phyloP scores from a whole-genome alignment of 2,113 vertebrate species.

The Puffinus mauretanicus region DNA sequence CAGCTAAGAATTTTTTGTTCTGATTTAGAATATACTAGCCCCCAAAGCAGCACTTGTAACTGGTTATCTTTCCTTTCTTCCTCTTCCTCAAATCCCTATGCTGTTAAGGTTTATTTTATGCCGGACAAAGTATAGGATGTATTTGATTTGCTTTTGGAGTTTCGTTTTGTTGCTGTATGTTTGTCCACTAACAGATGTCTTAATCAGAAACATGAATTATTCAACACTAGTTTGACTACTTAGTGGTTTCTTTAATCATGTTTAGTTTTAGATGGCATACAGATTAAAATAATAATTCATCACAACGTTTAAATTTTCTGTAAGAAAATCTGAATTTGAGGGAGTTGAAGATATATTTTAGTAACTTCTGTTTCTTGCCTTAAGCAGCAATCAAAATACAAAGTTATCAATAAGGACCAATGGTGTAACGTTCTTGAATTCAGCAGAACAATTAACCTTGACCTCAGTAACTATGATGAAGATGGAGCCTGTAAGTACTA shows the following conservation, averaged over 20 bases:
- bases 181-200: background rate
- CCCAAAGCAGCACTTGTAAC: background rate
- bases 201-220: background rate
- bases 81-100: background rate
- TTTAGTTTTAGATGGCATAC: background rate
- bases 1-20: background rate
- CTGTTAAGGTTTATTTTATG: background rate
- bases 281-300: background rate
- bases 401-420: slow-evolving; percentile 99
- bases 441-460: slow-evolving; percentile 97
- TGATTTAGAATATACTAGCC: background rate
- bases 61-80: background rate
- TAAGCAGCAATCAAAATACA: slow-evolving; percentile 97
- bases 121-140: background rate
- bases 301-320: background rate
- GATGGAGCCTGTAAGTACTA: slow-evolving; percentile 94
- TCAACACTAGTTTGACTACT: background rate
- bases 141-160: background rate
- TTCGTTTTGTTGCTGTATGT: background rate
- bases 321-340: background rate
- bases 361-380: slow-evolving; percentile 59
- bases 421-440: slow-evolving; percentile 99
- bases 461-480: slow-evolving; percentile 99
- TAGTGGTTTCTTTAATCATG: background rate
- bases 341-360: background rate